Evolutionary conservation across 2,797 vertebrate genomes (phyloP), one percentile per base, ranked within the genome.

Genomic region (Sebastes trivittatus): DNA sequence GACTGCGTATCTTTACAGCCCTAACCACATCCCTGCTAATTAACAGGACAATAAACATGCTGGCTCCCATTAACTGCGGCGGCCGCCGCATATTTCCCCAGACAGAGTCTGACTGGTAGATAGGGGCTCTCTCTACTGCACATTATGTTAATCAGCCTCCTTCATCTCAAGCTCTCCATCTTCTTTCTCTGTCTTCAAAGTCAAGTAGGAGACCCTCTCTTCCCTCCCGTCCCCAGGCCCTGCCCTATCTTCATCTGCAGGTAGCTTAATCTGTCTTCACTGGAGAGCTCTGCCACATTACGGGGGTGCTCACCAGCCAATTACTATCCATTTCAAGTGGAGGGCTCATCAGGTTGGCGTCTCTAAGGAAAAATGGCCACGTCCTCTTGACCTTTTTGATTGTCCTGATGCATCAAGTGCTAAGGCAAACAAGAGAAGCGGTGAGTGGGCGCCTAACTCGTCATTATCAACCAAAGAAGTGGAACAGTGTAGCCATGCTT

Each of bases 31-130:
- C 81, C 82, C 85, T 85, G 88, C 93, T 95, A 94, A 95, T 95
- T 93, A 95, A 93, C 90, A 85, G 83, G 80, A 92, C 85, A 83
- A 91, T 94, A 93, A 94, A 95, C 85, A 92, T 66, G 86, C 89
- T 84, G 82, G 67, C 88, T 93, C 88, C 92, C 84, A 87, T 93
- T 92, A 94, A 91, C 89, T 82, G 83, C 69, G 78, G 87, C 71
- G 52, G 86, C 86, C 68, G 81, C 88, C 81, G 87, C 89, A 92
- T 92, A 92, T 93, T 91, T 93, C 89, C 90, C 89, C 68, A 77
- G 90, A 90, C 80, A 30, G 72, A 42, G 69, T 81, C 86, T 81
- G 86, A 84, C 81, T 90, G 77, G 63, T 78, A 92, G 85, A 92
- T 90, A 91, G 78, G 80, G 75, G 34, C 75, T 86, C 63, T 83